Evolutionary conservation across 2,888 invertebrate genomes (phyloP).

Genomic region (Clostera curtula): DNA sequence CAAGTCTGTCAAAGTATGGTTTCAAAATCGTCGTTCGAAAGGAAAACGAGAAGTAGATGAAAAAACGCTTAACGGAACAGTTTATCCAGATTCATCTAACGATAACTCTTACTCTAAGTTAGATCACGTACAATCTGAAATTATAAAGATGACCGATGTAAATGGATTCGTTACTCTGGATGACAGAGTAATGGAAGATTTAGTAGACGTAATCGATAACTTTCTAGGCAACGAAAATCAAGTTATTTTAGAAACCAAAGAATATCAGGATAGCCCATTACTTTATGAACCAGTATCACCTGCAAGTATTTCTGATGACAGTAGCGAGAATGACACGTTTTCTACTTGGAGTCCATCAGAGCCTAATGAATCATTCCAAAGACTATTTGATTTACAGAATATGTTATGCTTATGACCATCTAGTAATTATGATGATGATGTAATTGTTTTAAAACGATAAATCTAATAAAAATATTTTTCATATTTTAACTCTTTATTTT

Average conservation of each 20-base stretch:
- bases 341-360: conserved; percentile 15
- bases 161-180: conserved; percentile 41
- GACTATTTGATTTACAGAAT: conserved; percentile 26
- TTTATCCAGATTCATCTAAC: conserved; percentile 2
- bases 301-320: conserved; percentile 24
- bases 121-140: conserved; percentile 35
- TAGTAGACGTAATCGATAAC: conserved; percentile 32
- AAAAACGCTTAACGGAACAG: conserved; percentile 6
- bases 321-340: conserved; percentile 23
- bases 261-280: conserved; percentile 13
- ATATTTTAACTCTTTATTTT: no score
- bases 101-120: conserved; percentile 16
- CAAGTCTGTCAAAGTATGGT: conserved; percentile 86
- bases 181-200: conserved; percentile 29
- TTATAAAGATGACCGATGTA: conserved; percentile 33
- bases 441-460: no score
- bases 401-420: conserved; percentile 8
- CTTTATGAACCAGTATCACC: conserved; percentile 55
- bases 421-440: no score
- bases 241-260: conserved; percentile 5
- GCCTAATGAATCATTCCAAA: conserved; percentile 24
- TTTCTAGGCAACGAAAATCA: neutral
- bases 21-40: conserved; percentile 84
- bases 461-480: no score
- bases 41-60: conserved; percentile 53